These are phyloP conservation scores for Drosophila leontia DNA, from an alignment of 1,140 invertebrate genomes.

Conservation along the genomic window DNA sequence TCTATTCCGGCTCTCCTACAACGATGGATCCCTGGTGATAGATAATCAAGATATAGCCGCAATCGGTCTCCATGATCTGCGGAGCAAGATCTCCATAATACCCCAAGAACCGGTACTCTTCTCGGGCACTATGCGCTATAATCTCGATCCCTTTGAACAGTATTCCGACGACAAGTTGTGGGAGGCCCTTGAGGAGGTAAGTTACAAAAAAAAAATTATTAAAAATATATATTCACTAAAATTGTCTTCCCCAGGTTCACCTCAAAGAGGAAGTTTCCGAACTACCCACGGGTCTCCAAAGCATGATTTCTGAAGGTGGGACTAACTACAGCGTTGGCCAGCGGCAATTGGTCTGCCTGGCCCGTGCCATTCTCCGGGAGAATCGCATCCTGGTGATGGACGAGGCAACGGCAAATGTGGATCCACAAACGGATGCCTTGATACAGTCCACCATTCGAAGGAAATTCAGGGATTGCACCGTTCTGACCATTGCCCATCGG, in stretches of 20 bases:
- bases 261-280: conserved; percentile 86
- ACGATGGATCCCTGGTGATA: conserved; percentile 87
- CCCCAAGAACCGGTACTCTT: conserved; percentile 91
- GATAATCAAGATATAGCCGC: conserved; percentile 87
- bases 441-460: conserved; percentile 88
- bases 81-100: conserved; percentile 90
- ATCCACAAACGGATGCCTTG: conserved; percentile 88
- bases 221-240: background rate
- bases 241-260: conserved; percentile 73
- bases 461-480: conserved; percentile 69
- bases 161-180: conserved; percentile 91
- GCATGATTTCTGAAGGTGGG: conserved; percentile 87
- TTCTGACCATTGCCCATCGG: conserved; percentile 69
- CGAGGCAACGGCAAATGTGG: conserved; percentile 88
- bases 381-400: conserved; percentile 89
- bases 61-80: conserved; percentile 87
- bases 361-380: conserved; percentile 89
- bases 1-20: conserved; percentile 87
- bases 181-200: conserved; percentile 92
- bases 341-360: conserved; percentile 89
- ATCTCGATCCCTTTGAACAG: conserved; percentile 92
- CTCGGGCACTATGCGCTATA: conserved; percentile 87
- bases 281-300: conserved; percentile 84
- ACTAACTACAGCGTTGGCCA: conserved; percentile 91
- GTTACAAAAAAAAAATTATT: too few species aligned